Conservation (phyloP, 23 tunicate species). For the Corella eumyota region DNA sequence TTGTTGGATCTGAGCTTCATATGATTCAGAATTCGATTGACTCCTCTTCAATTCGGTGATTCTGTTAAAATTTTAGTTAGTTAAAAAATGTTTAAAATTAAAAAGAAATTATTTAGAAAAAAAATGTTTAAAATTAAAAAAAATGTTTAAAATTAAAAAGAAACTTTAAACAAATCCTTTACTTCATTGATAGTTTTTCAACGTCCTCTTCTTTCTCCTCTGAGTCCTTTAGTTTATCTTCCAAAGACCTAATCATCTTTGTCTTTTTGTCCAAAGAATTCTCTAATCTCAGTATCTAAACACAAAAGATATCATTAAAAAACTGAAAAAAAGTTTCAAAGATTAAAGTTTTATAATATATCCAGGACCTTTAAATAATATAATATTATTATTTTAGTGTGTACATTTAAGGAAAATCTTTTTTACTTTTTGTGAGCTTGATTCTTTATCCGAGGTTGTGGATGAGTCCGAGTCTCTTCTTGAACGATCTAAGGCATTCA, state of each 20-base stretch:
- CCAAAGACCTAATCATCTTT: constrained; percentile 7
- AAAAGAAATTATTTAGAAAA: not conserved
- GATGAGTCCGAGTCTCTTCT: constrained; percentile 62
- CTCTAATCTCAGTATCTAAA: constrained; percentile 31
- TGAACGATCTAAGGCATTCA: constrained; percentile 61
- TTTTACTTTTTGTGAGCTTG: constrained; percentile 30
- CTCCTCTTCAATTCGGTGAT: constrained; percentile 2
- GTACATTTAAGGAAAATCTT: no score
- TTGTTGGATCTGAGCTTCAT: constrained; percentile 10
- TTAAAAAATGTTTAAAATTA: not conserved
- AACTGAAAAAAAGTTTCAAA: not conserved
- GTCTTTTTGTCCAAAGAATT: constrained; percentile 19
- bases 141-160: not conserved
- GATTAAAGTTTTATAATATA: not conserved
- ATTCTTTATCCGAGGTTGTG: constrained; percentile 33
- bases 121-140: not conserved
- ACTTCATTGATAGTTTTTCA: no score
- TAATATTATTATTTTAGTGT: no score
- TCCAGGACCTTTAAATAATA: not conserved
- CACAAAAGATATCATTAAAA: not conserved
- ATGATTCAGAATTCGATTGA: constrained; percentile 2
- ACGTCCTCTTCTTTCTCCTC: constrained; percentile 18
- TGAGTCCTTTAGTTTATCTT: constrained; percentile 21
- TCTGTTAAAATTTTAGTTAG: not conserved
- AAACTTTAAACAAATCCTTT: constrained; percentile 10